Conservation (phyloP, 2,888 invertebrate genomes). For the Phorcus lineatus region DNA sequence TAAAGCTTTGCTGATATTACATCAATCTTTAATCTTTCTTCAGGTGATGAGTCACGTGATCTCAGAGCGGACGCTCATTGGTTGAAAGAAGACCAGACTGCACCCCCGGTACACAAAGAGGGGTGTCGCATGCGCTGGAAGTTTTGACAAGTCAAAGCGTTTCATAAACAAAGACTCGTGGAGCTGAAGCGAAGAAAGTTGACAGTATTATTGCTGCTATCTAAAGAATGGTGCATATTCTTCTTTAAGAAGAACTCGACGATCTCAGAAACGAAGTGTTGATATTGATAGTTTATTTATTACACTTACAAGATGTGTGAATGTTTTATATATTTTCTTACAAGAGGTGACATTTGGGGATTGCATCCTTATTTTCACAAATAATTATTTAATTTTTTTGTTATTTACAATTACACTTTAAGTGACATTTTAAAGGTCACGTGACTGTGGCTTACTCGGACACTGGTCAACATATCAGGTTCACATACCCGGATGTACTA, state of each 20-base stretch:
- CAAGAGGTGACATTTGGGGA: no score
- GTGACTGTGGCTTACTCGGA: neutral
- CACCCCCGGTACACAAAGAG: neutral
- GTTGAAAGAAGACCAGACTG: neutral
- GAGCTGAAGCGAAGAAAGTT: no score
- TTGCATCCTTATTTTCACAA: no score
- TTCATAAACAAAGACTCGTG: no score
- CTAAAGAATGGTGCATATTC: no score
- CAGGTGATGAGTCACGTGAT: conserved; percentile 4
- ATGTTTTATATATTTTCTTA: neutral
- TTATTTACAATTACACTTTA: no score
- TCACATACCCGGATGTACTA: neutral
- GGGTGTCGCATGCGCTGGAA: neutral
- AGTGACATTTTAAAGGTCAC: no score
- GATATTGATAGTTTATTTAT: neutral
- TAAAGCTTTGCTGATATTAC: neutral
- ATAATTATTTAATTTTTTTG: no score
- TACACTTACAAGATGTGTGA: neutral
- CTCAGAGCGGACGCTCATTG: neutral
- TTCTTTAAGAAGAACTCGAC: no score
- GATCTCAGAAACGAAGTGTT: neutral
- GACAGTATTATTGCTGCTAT: no score
- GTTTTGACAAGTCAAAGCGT: no score
- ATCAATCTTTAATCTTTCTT: neutral
- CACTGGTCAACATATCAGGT: neutral